Evolutionary conservation across 2,797 vertebrate species (phyloP).

Genomic region (Sciurus vulgaris): DNA sequence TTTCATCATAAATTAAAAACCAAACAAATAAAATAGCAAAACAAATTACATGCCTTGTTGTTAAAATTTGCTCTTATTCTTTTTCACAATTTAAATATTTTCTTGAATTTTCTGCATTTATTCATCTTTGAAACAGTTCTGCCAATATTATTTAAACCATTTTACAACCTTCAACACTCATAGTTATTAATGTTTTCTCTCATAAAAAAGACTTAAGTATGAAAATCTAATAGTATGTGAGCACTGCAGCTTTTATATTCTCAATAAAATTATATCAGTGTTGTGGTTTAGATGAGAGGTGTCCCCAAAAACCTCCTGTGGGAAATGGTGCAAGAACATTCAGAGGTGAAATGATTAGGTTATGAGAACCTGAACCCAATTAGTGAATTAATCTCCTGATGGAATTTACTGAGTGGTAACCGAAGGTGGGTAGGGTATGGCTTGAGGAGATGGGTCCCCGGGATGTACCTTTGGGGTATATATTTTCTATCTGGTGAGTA

Average conservation of each 20-base stretch:
- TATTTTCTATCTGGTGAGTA: no score
- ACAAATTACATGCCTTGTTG: background rate
- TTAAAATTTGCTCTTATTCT: background rate
- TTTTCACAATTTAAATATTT: conserved; percentile 17
- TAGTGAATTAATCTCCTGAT: no score
- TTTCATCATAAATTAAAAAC: background rate
- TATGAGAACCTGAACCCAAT: no score
- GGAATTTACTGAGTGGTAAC: no score
- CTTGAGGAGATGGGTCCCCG: no score
- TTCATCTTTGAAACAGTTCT: conserved; percentile 11
- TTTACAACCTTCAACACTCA: background rate
- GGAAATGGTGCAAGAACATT: no score
- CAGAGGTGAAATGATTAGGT: no score
- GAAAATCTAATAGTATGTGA: background rate
- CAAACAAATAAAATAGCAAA: background rate
- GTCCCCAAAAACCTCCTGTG: no score
- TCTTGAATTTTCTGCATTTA: conserved; percentile 16
- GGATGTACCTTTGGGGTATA: no score
- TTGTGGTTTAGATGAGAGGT: no score
- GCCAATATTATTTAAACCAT: background rate
- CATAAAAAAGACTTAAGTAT: background rate
- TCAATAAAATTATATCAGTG: background rate
- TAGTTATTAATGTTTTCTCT: background rate
- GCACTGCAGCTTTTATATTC: background rate
- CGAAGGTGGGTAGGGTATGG: no score